A percentile compares a stretch with the other conserved stretches of the same genome.
Conservation (phyloP, 2,113 vertebrate species). For the Cranoglanis bouderius region DNA sequence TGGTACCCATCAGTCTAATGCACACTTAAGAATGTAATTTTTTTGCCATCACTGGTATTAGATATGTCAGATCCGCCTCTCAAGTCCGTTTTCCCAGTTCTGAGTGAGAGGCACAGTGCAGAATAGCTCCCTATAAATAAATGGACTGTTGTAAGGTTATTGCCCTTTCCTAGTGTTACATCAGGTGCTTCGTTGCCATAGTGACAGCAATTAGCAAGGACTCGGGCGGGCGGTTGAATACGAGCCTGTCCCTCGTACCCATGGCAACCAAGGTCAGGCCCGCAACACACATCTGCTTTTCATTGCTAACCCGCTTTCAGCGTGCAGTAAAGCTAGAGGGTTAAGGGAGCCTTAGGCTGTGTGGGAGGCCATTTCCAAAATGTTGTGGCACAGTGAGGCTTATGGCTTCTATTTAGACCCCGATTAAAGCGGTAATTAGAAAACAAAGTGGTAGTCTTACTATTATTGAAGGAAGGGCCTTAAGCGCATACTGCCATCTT, state of each 20-base stretch:
- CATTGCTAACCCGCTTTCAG: constrained; percentile 43
- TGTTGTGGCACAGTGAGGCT: neutral
- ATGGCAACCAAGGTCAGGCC: constrained; percentile 72
- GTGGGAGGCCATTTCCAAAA: constrained; percentile 30
- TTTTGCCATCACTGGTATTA: constrained; percentile 25
- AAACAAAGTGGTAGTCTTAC: constrained; percentile 11
- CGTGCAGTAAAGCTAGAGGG: constrained; percentile 29
- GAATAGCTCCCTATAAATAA: constrained; percentile 62
- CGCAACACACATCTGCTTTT: constrained; percentile 61
- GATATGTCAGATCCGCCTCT: constrained; percentile 39
- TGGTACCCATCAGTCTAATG: constrained; percentile 26
- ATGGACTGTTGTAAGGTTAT: constrained; percentile 61
- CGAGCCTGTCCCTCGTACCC: constrained; percentile 63
- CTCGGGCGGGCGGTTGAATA: constrained; percentile 66
- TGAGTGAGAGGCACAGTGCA: constrained; percentile 44
- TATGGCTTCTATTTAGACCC: constrained; percentile 16
- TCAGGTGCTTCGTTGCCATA: constrained; percentile 68
- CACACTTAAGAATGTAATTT: neutral
- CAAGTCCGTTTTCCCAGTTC: constrained; percentile 30
- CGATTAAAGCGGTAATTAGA: constrained; percentile 31
- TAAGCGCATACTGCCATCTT: neutral
- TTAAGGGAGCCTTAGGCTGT: constrained; percentile 29
- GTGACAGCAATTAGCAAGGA: constrained; percentile 69
- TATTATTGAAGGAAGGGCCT: neutral
- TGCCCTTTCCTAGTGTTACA: constrained; percentile 68